A percentile compares a stretch with the other conserved stretches of the same genome.
These are phyloP conservation scores for Phrynosoma platyrhinos DNA, from an alignment of 2,113 vertebrate species.

Conservation along the genomic window DNA sequence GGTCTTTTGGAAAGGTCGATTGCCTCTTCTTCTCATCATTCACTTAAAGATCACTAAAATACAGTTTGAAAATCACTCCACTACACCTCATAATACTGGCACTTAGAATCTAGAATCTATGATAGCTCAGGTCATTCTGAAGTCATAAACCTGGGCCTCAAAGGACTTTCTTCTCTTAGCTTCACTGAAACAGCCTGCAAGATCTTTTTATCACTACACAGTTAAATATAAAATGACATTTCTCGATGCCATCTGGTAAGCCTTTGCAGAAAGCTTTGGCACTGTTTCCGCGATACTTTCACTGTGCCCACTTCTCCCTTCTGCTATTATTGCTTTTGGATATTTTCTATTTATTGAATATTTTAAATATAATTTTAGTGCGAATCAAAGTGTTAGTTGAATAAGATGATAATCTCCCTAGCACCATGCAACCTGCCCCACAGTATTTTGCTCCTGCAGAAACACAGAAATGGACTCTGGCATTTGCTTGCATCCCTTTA, in stretches of 20 bases:
- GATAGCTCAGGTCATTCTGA: background rate
- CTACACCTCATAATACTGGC: background rate
- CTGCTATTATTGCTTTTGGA: slow-evolving; percentile 52
- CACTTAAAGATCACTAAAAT: background rate
- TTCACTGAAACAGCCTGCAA: slow-evolving; percentile 37
- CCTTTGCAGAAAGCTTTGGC: slow-evolving; percentile 55
- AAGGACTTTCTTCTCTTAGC: slow-evolving; percentile 30
- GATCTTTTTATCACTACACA: slow-evolving; percentile 45
- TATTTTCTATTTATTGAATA: slow-evolving; percentile 71
- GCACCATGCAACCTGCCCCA: slow-evolving; percentile 18
- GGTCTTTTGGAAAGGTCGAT: background rate
- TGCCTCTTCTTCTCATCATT: background rate
- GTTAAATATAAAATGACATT: slow-evolving; percentile 48
- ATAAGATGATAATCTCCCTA: slow-evolving; percentile 64
- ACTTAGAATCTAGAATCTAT: background rate
- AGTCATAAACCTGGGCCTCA: background rate
- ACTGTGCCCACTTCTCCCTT: slow-evolving; percentile 40
- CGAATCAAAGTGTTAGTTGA: slow-evolving; percentile 74
- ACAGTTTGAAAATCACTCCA: background rate
- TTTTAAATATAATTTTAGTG: slow-evolving; percentile 68
- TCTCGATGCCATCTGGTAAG: slow-evolving; percentile 54
- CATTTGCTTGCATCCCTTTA: background rate
- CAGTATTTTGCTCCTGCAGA: slow-evolving; percentile 8
- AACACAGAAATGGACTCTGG: background rate
- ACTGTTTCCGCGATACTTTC: slow-evolving; percentile 52